These are phyloP conservation scores for Nixonia krombeini DNA, from an alignment of 1,140 invertebrate species.

Conservation along the genomic window DNA sequence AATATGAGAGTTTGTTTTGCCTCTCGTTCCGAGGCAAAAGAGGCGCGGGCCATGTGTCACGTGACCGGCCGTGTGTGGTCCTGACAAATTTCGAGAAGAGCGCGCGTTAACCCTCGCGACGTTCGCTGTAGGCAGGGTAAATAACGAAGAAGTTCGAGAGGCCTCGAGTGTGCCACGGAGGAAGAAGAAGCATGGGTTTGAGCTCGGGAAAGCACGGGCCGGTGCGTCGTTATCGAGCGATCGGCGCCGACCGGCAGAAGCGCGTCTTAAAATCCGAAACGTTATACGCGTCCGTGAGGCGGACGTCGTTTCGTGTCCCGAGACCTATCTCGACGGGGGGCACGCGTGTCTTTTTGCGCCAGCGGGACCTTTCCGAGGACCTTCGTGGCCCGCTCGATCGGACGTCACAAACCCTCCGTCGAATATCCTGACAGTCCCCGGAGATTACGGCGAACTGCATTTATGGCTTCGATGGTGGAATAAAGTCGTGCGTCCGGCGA, in stretches of 20 bases:
- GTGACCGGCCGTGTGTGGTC: constrained; percentile 4
- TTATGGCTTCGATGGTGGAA: too few relatives aligned
- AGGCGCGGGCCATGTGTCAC: constrained; percentile 1
- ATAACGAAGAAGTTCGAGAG: neutral
- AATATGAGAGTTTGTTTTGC: constrained; percentile 10
- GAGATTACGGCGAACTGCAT: too few relatives aligned
- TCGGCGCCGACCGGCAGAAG: constrained; percentile 16
- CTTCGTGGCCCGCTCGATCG: too few relatives aligned
- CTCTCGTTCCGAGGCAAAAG: neutral
- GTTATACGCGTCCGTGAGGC: neutral
- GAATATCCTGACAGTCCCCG: too few relatives aligned
- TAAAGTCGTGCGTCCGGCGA: too few relatives aligned
- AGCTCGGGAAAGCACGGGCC: neutral
- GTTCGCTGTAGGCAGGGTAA: too few relatives aligned
- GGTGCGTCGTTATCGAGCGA: constrained; percentile 13
- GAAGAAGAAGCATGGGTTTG: too few relatives aligned
- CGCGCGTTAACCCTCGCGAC: too few relatives aligned
- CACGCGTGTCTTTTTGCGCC: neutral
- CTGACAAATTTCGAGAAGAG: constrained; percentile 7
- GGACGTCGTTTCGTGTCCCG: neutral
- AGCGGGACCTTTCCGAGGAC: too few relatives aligned
- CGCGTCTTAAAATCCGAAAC: neutral
- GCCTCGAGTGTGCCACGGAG: neutral
- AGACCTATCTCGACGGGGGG: neutral
- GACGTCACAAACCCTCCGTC: too few relatives aligned